Evolutionary conservation across 2,797 vertebrate species (phyloP), one percentile per base, ranked within the genome.

Genomic region (Anableps anableps): DNA sequence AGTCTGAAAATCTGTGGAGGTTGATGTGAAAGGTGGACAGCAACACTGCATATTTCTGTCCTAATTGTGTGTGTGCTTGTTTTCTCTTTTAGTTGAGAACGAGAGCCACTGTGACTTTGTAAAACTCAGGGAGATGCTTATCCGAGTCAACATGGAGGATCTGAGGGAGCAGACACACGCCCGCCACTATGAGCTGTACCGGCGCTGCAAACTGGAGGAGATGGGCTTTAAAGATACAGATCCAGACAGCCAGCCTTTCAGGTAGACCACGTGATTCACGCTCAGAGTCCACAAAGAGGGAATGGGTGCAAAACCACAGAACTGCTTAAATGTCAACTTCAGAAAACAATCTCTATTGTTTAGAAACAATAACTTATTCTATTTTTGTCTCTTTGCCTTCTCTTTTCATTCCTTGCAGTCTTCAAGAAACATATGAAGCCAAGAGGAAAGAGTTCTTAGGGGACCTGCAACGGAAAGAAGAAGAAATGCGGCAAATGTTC

Each of bases 201-300:
- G 99, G 26, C 95, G 99, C 92, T 99, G 98, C 89, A 99, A 99
- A 23, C 94, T 99, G 89, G 98, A 99, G 87, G 98, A 99, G 94
- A 99, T 99, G 98, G 99, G 98, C 79, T 99, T 99, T 92, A 99
- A 98, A 93, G 99, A 99, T 90, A 99, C 98, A 0, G 99, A 99
- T 34, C 98, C 98, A 0, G 99, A 99, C 95, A 98, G 95, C 91
- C 97, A 99, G 91, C 98, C 98, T 0, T 99, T 99, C 96, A 99
- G 99, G 99, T 99, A 91, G 83, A 36, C 38, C 0, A 7, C 16
- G 2, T 19, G 72, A 50, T 51, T 21, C 26, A 60, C 4, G n/a
- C 9, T 38, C 19, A 73, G 17, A 0, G 17, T 17, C 36, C 38
- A 16, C 8, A 5, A 7, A 21, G 0, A 38, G 16, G n/a, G 23